phyloP scores from a whole-genome alignment of 2,797 vertebrate species.

The Microctenopoma stevenorrisi region DNA sequence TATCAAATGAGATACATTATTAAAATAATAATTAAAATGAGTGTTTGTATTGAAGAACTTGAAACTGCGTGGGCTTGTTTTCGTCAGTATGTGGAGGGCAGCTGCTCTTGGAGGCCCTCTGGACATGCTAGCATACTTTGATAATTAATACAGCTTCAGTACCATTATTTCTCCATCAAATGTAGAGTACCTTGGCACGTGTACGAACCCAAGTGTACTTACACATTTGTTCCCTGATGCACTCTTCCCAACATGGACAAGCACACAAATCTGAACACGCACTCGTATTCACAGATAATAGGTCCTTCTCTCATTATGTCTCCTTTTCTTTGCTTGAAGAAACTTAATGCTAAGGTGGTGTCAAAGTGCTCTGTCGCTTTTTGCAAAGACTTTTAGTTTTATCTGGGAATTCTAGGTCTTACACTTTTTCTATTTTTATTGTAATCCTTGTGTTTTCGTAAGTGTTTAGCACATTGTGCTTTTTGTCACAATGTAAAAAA shows the following conservation, averaged over 20 bases:
- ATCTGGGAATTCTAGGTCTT: constrained; percentile 21
- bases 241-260: neutral
- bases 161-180: constrained; percentile 58
- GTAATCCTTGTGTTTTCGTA: constrained; percentile 23
- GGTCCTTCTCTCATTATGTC: neutral
- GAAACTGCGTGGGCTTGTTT: constrained; percentile 55
- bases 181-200: too few relatives aligned
- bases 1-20: constrained; percentile 38
- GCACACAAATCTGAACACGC: constrained; percentile 2
- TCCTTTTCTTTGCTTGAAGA: constrained; percentile 18
- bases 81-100: constrained; percentile 27
- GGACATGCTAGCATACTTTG: constrained; percentile 57
- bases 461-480: constrained; percentile 12
- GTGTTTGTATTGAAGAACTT: constrained; percentile 26
- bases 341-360: constrained; percentile 22
- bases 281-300: neutral
- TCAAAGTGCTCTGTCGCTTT: constrained; percentile 11
- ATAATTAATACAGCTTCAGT: constrained; percentile 68
- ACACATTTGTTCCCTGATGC: constrained; percentile 20
- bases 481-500: constrained; percentile 23
- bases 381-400: constrained; percentile 29
- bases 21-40: constrained; percentile 52
- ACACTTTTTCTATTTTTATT: constrained; percentile 20
- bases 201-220: neutral
- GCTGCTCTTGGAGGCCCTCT: constrained; percentile 39